Conservation (phyloP, 2,797 vertebrate species). For the Spondyliosoma cantharus region DNA sequence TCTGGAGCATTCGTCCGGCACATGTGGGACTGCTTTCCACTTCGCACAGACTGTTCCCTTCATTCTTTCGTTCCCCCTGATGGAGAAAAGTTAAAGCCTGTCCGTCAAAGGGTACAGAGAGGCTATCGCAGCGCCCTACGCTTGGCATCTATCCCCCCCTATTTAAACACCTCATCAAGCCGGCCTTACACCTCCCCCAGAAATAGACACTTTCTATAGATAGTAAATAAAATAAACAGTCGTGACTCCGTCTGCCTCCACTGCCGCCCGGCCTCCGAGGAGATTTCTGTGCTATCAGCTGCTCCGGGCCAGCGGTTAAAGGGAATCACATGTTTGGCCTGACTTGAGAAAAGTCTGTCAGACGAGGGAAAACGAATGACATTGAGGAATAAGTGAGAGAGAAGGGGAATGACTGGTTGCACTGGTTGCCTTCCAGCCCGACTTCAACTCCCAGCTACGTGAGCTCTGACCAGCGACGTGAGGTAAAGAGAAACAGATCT, state of each 20-base stretch:
- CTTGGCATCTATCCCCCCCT: slow-evolving; percentile 33
- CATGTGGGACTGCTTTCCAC: not conserved
- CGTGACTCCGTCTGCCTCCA: slow-evolving; percentile 39
- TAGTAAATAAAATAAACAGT: slow-evolving; percentile 73
- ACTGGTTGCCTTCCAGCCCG: slow-evolving; percentile 64
- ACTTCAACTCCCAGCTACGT: slow-evolving; percentile 16
- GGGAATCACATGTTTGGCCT: slow-evolving; percentile 82
- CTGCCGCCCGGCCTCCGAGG: slow-evolving; percentile 32
- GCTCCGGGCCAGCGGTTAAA: slow-evolving; percentile 62
- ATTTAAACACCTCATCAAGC: slow-evolving; percentile 79
- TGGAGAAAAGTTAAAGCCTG: slow-evolving; percentile 31
- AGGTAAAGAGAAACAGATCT: slow-evolving; percentile 72
- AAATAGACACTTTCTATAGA: slow-evolving; percentile 73
- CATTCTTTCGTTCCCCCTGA: slow-evolving; percentile 8
- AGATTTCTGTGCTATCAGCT: slow-evolving; percentile 70
- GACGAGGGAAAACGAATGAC: slow-evolving; percentile 40
- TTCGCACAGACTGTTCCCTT: not conserved
- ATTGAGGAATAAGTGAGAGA: slow-evolving; percentile 43
- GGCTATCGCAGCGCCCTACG: slow-evolving; percentile 11
- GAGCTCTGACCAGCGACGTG: slow-evolving; percentile 24
- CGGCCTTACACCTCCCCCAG: slow-evolving; percentile 61
- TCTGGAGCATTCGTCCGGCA: not conserved
- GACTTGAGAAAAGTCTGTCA: slow-evolving; percentile 76
- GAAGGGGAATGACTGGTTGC: slow-evolving; percentile 56
- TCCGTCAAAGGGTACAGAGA: slow-evolving; percentile 3